phyloP scores from a whole-genome alignment of 2,888 invertebrate genomes.

The Pseudoips prasinana region DNA sequence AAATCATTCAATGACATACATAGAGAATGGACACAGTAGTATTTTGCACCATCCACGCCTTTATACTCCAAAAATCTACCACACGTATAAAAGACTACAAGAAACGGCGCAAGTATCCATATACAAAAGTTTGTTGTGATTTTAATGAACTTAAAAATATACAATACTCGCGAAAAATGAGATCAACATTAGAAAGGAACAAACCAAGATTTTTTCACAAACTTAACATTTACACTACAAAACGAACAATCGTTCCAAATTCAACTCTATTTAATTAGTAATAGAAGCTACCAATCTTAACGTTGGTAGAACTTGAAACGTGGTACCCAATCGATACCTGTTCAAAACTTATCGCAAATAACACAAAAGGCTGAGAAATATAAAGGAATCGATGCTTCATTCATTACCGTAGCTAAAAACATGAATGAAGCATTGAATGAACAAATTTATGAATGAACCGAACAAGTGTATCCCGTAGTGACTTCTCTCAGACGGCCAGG shows the following conservation, averaged over 20 bases:
- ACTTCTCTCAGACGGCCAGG: slow-evolving; percentile 49
- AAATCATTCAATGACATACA: slow-evolving; percentile 2
- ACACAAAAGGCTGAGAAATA: slow-evolving; percentile 35
- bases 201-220: slow-evolving; percentile 14
- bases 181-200: slow-evolving; percentile 22
- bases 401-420: slow-evolving; percentile 56
- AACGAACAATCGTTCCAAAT: background rate
- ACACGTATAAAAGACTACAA: slow-evolving; percentile 16
- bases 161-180: slow-evolving; percentile 40
- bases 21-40: slow-evolving; percentile 9
- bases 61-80: slow-evolving; percentile 18
- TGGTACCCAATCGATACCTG: slow-evolving; percentile 39
- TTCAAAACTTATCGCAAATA: slow-evolving; percentile 39
- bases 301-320: slow-evolving; percentile 2
- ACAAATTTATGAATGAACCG: slow-evolving; percentile 49
- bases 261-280: rapidly evolving
- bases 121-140: slow-evolving; percentile 31
- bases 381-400: slow-evolving; percentile 54
- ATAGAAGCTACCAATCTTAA: background rate
- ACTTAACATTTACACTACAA: background rate
- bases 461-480: slow-evolving; percentile 58
- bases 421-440: slow-evolving; percentile 59
- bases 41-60: slow-evolving; percentile 19
- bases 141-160: slow-evolving; percentile 46
- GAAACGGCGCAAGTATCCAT: slow-evolving; percentile 24